Evolutionary conservation across 2,797 vertebrate genomes (phyloP).

Genomic region (Sebastes matsubarae): DNA sequence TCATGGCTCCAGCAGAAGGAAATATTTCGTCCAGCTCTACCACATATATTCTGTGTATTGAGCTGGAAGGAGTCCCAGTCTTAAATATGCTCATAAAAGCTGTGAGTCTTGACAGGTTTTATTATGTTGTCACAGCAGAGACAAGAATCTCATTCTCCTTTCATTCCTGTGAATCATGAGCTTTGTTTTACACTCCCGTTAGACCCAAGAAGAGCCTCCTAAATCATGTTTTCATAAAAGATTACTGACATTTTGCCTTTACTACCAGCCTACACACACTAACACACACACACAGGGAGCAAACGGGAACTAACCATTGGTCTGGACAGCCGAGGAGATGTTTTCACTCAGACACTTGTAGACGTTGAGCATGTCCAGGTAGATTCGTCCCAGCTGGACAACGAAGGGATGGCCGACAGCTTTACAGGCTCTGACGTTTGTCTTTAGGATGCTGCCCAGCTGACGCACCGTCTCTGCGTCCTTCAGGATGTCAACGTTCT

Average conservation of each 20-base stretch:
- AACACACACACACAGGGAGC: not conserved
- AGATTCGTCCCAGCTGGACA: conserved; percentile 95
- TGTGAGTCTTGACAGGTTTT: not conserved
- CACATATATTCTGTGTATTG: not conserved
- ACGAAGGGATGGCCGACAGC: conserved; percentile 98
- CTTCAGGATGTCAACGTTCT: conserved; percentile 98
- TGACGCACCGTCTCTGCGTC: conserved; percentile 97
- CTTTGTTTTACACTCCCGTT: not conserved
- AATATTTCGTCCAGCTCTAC: not conserved
- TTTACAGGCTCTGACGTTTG: conserved; percentile 94
- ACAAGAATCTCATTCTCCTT: not conserved
- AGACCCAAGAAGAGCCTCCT: not conserved
- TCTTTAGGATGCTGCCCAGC: conserved; percentile 96
- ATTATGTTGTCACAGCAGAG: not conserved
- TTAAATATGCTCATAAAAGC: not conserved
- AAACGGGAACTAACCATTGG: conserved; percentile 84
- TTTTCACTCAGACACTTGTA: conserved; percentile 99
- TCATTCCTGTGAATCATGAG: not conserved
- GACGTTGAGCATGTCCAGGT: conserved; percentile 98
- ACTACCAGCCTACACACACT: not conserved
- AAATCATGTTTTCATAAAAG: not conserved
- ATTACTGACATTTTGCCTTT: not conserved
- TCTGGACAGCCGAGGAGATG: conserved; percentile 96
- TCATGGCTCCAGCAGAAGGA: not conserved
- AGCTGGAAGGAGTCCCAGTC: not conserved